phyloP scores from a whole-genome alignment of 2,113 vertebrate genomes.

The Procapra przewalskii region DNA sequence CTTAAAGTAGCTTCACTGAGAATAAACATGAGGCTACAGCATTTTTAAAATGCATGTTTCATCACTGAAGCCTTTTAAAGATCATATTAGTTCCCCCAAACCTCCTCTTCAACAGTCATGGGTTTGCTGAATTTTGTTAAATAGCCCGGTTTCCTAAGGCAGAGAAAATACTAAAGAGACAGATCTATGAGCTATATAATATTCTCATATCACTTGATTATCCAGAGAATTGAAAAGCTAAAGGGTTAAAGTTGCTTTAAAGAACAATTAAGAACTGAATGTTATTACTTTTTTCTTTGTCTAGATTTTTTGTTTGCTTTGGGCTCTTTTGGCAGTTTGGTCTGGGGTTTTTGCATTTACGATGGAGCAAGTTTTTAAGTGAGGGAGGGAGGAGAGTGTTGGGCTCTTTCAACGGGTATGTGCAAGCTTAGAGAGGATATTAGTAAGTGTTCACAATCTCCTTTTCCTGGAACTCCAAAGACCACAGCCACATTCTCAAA shows the following conservation, averaged over 20 bases:
- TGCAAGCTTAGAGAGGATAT: neutral
- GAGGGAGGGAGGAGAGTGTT: neutral
- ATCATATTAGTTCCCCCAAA: neutral
- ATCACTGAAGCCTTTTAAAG: neutral
- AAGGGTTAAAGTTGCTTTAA: neutral
- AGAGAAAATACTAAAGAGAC: slow-evolving; percentile 44
- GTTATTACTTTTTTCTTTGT: neutral
- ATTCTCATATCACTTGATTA: slow-evolving; percentile 1
- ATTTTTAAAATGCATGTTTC: neutral
- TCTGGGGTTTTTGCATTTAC: neutral
- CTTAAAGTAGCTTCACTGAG: neutral
- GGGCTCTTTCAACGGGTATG: neutral
- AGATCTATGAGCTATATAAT: neutral
- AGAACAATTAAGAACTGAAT: neutral
- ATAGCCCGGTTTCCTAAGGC: neutral
- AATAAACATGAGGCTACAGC: neutral
- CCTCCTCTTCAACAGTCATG: neutral
- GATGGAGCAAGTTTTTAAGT: neutral
- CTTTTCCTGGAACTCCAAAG: neutral
- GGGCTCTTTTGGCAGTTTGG: neutral
- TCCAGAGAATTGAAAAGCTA: neutral
- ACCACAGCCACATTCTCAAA: slow-evolving; percentile 8
- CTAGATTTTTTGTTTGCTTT: slow-evolving; percentile 5
- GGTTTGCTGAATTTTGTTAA: slow-evolving; percentile 29
- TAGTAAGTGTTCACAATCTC: neutral